These are phyloP conservation scores for Bactericera cockerelli DNA, from an alignment of 1,140 invertebrate species.

Conservation along the genomic window DNA sequence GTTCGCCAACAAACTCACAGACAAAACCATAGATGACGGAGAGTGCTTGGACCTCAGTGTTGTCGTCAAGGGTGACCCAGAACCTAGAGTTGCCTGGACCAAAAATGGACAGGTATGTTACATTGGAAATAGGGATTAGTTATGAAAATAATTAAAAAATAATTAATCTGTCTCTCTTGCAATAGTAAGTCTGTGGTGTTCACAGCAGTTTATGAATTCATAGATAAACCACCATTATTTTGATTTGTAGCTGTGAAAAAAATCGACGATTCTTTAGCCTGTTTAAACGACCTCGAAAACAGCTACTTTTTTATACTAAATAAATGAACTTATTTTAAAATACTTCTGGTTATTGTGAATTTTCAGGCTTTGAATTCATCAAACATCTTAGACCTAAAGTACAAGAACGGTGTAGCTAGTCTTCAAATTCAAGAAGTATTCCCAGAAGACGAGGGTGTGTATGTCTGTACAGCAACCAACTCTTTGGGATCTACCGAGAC, in stretches of 20 bases:
- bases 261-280: too few species aligned
- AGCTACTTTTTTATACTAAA: too few species aligned
- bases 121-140: slow-evolving; percentile 9
- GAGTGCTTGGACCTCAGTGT: slow-evolving; percentile 59
- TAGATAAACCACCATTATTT: too few species aligned
- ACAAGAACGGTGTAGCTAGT: slow-evolving; percentile 70
- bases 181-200: too few species aligned
- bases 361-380: slow-evolving; percentile 47
- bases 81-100: slow-evolving; percentile 72
- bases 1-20: slow-evolving; percentile 54
- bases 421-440: slow-evolving; percentile 80
- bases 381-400: slow-evolving; percentile 78
- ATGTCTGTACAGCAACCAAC: slow-evolving; percentile 77
- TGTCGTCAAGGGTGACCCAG: slow-evolving; percentile 75
- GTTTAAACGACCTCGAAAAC: too few species aligned
- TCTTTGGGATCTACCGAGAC: slow-evolving; percentile 69
- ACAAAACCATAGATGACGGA: slow-evolving; percentile 61
- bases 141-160: slow-evolving; percentile 3
- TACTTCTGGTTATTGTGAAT: too few species aligned
- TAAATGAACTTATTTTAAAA: too few species aligned
- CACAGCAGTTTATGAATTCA: too few species aligned
- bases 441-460: slow-evolving; percentile 83
- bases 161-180: not conserved
- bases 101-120: slow-evolving; percentile 51
- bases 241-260: too few species aligned